Evolutionary conservation across 1,140 invertebrate genomes (phyloP).

Genomic region (Vanessa tameamea): DNA sequence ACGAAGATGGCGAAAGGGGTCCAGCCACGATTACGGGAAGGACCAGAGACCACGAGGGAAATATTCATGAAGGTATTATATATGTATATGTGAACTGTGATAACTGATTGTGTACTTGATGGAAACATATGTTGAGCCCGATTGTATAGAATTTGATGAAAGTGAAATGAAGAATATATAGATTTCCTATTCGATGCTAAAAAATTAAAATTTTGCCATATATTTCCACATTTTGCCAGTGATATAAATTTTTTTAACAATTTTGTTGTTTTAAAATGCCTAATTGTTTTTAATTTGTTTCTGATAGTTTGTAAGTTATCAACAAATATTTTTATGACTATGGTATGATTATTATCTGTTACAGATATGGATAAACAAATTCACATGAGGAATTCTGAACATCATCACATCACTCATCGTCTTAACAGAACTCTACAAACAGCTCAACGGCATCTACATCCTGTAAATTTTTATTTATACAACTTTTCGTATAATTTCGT

Average conservation of each 20-base stretch:
- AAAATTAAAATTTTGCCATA: no score
- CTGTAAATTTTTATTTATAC: conserved; percentile 44
- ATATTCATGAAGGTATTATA: conserved; percentile 82
- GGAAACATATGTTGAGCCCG: no score
- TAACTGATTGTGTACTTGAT: no score
- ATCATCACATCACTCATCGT: conserved; percentile 62
- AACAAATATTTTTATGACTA: background rate
- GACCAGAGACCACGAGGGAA: conserved; percentile 74
- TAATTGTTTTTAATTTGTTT: no score
- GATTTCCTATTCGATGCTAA: no score
- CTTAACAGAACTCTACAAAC: conserved; percentile 65
- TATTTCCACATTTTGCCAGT: no score
- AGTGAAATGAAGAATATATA: no score
- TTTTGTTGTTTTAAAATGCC: no score
- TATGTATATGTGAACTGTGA: background rate
- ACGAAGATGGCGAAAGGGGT: conserved; percentile 86
- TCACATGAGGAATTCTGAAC: conserved; percentile 63
- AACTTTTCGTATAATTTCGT: no score
- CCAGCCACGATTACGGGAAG: conserved; percentile 69
- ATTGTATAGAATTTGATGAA: no score
- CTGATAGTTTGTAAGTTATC: background rate
- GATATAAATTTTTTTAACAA: background rate
- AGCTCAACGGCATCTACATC: conserved; percentile 68
- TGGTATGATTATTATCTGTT: conserved; percentile 53
- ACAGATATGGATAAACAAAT: conserved; percentile 76